Percentiles rank a stretch among this genome's conserved stretches.
Conservation (phyloP, 2,113 vertebrate species). For the Muntiacus reevesi region DNA sequence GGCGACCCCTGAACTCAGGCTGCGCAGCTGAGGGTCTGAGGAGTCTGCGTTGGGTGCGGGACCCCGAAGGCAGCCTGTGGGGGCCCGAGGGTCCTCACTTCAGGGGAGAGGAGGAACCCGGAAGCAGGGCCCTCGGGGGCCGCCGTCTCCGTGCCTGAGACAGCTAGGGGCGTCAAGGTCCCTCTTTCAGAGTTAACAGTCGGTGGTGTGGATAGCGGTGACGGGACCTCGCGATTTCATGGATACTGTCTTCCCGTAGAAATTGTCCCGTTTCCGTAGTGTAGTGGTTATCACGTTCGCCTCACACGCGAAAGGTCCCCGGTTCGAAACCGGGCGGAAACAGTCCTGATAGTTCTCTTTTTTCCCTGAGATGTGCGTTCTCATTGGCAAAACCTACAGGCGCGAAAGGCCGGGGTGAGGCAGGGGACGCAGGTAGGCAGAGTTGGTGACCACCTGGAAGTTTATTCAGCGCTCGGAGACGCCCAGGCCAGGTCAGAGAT, state of each 20-base stretch:
- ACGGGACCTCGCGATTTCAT: fast-evolving
- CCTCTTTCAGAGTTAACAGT: too few relatives aligned
- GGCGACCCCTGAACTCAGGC: not conserved
- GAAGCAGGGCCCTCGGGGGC: not conserved
- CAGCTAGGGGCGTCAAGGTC: too few relatives aligned
- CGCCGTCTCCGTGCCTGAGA: not conserved
- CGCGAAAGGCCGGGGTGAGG: too few relatives aligned
- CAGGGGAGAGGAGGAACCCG: not conserved
- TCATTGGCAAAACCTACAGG: not conserved
- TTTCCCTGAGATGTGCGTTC: not conserved
- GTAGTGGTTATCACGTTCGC: not conserved
- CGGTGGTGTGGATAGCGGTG: too few relatives aligned
- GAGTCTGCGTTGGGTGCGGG: not conserved
- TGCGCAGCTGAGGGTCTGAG: too few relatives aligned
- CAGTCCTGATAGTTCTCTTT: not conserved
- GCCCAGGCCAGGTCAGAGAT: too few relatives aligned
- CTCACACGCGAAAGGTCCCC: not conserved
- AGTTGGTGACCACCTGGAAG: too few relatives aligned
- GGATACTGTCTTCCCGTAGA: fast-evolving
- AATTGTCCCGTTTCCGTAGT: fast-evolving
- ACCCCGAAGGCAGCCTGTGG: not conserved
- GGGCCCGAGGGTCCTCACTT: not conserved
- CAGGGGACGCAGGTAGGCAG: not conserved
- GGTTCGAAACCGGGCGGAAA: not conserved
- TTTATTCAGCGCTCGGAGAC: not conserved